Conservation (phyloP, 2,113 vertebrate species). For the Alligator sinensis region DNA sequence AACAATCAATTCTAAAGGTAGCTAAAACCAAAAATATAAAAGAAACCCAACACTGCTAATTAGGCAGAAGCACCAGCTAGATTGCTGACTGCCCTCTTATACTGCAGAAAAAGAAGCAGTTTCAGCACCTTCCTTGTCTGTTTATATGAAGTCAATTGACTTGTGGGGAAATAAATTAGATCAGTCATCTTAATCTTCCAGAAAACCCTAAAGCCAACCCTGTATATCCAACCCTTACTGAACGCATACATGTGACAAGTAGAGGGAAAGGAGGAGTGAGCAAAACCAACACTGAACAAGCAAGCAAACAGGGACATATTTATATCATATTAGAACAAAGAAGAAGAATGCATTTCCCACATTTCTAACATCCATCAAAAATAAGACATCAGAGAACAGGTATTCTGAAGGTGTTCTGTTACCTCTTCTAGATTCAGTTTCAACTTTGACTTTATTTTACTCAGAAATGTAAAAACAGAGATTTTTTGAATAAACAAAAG, state of each 20-base stretch:
- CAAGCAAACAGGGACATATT: background rate
- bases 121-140: rapidly evolving
- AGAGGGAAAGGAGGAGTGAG: background rate
- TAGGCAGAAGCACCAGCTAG: background rate
- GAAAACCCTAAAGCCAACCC: background rate
- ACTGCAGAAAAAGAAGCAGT: background rate
- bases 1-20: background rate
- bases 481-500: background rate
- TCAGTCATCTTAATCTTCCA: background rate
- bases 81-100: background rate
- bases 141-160: background rate
- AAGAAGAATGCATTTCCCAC: background rate
- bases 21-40: background rate
- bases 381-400: background rate
- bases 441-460: background rate
- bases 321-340: background rate
- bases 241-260: background rate
- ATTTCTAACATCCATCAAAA: background rate
- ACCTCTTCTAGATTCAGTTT: background rate
- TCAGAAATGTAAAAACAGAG: background rate
- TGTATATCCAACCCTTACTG: background rate
- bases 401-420: background rate
- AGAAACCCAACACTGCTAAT: background rate
- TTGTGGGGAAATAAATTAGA: too few species aligned
- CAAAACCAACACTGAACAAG: background rate